phyloP scores from a whole-genome alignment of 2,888 invertebrate species.

The Mesorhabditis spiculigera region DNA sequence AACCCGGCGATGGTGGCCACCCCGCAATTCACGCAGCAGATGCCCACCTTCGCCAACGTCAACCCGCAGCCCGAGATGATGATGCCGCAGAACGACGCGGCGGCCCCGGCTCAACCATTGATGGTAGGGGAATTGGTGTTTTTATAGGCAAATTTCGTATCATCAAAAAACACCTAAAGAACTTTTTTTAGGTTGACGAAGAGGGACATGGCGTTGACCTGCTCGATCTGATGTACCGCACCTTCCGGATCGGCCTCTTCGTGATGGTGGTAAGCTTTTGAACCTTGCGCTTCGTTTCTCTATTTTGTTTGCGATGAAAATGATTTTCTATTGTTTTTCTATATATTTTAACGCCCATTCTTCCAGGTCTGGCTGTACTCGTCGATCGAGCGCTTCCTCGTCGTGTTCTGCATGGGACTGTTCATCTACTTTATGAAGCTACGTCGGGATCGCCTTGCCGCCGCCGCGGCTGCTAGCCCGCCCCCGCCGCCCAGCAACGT shows the following conservation, averaged over 20 bases:
- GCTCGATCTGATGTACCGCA: constrained; percentile 28
- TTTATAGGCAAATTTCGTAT: too few species aligned
- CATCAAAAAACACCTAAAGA: too few species aligned
- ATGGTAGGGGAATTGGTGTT: too few species aligned
- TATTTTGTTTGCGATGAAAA: background rate
- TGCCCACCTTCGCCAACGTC: too few species aligned
- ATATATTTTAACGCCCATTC: constrained; percentile 13
- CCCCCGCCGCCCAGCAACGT: constrained; percentile 1
- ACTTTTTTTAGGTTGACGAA: background rate
- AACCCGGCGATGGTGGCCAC: background rate
- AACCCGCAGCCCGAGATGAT: too few species aligned
- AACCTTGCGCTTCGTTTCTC: background rate
- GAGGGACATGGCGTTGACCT: constrained; percentile 19
- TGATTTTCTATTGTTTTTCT: background rate
- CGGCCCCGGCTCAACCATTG: too few species aligned
- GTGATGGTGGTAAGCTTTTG: constrained; percentile 17
- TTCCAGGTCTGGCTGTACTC: constrained; percentile 23
- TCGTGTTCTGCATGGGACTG: constrained; percentile 18
- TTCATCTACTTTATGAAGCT: constrained; percentile 29
- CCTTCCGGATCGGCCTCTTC: constrained; percentile 27
- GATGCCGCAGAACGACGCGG: too few species aligned
- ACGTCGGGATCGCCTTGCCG: constrained; percentile 15
- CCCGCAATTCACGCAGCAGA: too few species aligned
- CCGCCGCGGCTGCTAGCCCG: constrained; percentile 13
- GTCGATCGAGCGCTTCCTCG: constrained; percentile 31